Evolutionary conservation across 2,113 vertebrate species (phyloP).

Genomic region (Castor canadensis): DNA sequence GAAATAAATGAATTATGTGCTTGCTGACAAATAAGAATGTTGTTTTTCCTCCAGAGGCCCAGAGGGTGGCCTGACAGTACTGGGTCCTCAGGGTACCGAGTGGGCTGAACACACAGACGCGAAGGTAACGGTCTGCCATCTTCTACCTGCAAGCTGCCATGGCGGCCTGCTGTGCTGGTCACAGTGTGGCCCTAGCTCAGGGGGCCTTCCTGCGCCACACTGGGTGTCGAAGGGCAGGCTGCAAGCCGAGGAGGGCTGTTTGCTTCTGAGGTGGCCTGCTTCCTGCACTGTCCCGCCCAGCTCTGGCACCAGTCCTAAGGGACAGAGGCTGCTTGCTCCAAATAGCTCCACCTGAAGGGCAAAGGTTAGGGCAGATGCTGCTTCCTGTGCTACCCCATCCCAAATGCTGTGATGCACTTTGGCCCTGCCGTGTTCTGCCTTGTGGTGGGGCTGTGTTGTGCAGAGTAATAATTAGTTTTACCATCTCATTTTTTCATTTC

Average conservation of each 20-base stretch:
- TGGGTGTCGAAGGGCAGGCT: slow-evolving; percentile 45
- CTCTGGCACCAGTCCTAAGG: slow-evolving; percentile 58
- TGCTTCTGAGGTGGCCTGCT: slow-evolving; percentile 55
- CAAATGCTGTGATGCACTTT: fast-evolving
- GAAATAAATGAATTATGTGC: slow-evolving; percentile 43
- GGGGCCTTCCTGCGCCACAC: slow-evolving; percentile 39
- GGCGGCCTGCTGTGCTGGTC: not conserved
- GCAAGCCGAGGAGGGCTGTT: slow-evolving; percentile 18
- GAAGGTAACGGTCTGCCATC: not conserved
- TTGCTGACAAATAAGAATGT: slow-evolving; percentile 75
- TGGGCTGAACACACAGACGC: slow-evolving; percentile 53
- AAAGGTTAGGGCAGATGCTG: slow-evolving; percentile 72
- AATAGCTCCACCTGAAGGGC: slow-evolving; percentile 77
- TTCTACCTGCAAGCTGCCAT: not conserved
- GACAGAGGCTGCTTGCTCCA: slow-evolving; percentile 50
- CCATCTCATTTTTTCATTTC: not conserved
- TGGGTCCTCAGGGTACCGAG: slow-evolving; percentile 72
- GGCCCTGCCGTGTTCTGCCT: not conserved
- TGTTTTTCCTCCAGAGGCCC: slow-evolving; percentile 74
- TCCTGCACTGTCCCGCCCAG: slow-evolving; percentile 61
- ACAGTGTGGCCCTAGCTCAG: not conserved
- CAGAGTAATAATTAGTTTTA: not conserved
- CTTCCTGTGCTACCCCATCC: slow-evolving; percentile 69
- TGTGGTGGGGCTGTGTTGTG: fast-evolving
- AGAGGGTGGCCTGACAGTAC: slow-evolving; percentile 68